Conservation (phyloP, 2,888 invertebrate genomes). For the Brachyopa scutellaris region DNA sequence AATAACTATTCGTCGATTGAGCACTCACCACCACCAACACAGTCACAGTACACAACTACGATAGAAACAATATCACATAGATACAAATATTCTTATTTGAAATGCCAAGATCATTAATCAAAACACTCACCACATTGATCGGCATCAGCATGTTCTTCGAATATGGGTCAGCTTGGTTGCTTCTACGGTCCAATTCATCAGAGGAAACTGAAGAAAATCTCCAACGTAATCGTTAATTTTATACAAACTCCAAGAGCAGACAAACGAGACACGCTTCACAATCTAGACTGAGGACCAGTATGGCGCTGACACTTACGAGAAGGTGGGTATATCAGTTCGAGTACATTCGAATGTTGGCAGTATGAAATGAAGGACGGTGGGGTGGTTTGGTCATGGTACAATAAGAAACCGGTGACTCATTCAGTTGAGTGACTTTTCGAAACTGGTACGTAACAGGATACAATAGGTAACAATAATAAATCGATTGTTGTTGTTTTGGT, state of each 20-base stretch:
- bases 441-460: constrained; percentile 71
- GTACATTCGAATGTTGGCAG: constrained; percentile 52
- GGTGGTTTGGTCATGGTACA: constrained; percentile 49
- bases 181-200: constrained; percentile 31
- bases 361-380: constrained; percentile 63
- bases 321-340: too few species aligned
- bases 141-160: constrained; percentile 48
- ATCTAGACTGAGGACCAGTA: constrained; percentile 58
- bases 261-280: constrained; percentile 60
- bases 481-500: background rate
- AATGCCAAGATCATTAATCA: background rate
- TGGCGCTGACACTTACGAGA: constrained; percentile 46
- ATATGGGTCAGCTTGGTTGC: constrained; percentile 52
- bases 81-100: too few species aligned
- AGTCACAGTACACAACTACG: constrained; percentile 32
- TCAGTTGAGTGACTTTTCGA: constrained; percentile 52
- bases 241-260: constrained; percentile 44
- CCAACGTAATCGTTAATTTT: constrained; percentile 34
- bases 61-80: background rate
- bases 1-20: constrained; percentile 55
- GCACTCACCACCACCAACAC: constrained; percentile 22
- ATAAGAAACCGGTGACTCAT: constrained; percentile 63
- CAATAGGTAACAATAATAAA: constrained; percentile 31
- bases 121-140: constrained; percentile 46
- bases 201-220: constrained; percentile 32